Base-by-base conservation (phyloP, 2,888 invertebrate genomes). In the Cylloceria caligata region DNA sequence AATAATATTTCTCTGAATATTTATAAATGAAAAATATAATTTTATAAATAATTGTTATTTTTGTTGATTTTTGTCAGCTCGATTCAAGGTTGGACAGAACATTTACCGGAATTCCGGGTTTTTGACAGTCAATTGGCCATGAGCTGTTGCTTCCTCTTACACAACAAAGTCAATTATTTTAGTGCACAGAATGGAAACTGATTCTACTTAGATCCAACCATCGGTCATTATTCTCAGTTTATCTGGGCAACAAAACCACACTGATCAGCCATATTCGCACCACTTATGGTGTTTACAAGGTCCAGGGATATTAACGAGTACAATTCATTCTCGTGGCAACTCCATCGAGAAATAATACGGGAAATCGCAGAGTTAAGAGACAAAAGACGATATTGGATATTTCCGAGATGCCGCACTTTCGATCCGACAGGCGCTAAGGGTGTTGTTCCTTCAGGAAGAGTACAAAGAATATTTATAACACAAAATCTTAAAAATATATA, bases 11-110 rank as follows among this genome's bases (percentile, higher is more conserved):
- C 11, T 19, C 19, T 6, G 1, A 5, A 47, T 19, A 1, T 6
- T 47, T 6, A 47, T 19, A 13, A n/a, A 39, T 16, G n/a, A 36
- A 19, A 19, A 2, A 62, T 5, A 36, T 16, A 39, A 39, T 39
- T 21, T 16, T 47, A 6, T 47, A 16, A 16, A 7, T 19, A 0
- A 7, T 2, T 19, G 7, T 16, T 39, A 30, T 13, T 3, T 16
- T 47, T 27, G 2, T 11, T 36, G 16, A 57, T 24, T 27, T 11
- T 62, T 84, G 86, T 76, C 86, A 86, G 89, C 86, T 19, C 88
- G 89, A 49, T 93, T 91, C 83, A 89, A 90, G 5, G 92, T 93
- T 4, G 93, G 93, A 0, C 93, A 93, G 85, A 93, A 91, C 80
- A 88, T 93, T n/a, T 83, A 77, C 71, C 76, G 64, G 65, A 73